Base-by-base conservation (phyloP, 1,140 invertebrate species). In the Heliconius hewitsoni region DNA sequence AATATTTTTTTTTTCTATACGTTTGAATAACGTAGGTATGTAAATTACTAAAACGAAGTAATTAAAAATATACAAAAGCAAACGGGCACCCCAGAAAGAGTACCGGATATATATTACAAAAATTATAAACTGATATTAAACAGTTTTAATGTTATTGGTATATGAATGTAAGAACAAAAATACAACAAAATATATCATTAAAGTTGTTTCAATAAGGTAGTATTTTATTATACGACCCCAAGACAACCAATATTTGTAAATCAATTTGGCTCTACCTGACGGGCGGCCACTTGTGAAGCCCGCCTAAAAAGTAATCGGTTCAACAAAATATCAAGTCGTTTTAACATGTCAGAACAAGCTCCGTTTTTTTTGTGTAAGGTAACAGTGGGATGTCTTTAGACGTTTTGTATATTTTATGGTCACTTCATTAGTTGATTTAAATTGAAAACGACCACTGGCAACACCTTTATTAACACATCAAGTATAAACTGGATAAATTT, bases 391-490 rank as follows among this genome's bases (percentile, higher is more conserved):
- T 83, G 86, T 85, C 90, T 81, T 83, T 87, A 80, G 88, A 87
- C 86, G 88, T 91, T 91, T 92, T 92, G 87, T 93, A 85, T 87
- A 86, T 92, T 92, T 94, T 92, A 94, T 89, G 84, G 87, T 85
- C 87, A 90, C 88, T 90, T 92, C 89, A 91, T 91, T 91, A 90
- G 82, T 71, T 74, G 84, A 84, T 84, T 86, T 86, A 82, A 82
- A 85, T 84, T 83, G 77, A 73, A 84, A 86, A 87, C 84, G 86
- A 85, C 85, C 83, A 86, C 84, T 89, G 83, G 83, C 81, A 87
- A 82, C 82, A 83, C 82, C 80, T 83, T 78, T 89, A 92, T 93
- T 92, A 89, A 91, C 86, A 91, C 86, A 83, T 92, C 87, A 90
- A 83, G 70, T 60, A 81, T 71, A 73, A 80, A 71, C 46, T 23